Conservation (phyloP, 53 echinoderm and acorn worm genomes). For the Henricia sp. region DNA sequence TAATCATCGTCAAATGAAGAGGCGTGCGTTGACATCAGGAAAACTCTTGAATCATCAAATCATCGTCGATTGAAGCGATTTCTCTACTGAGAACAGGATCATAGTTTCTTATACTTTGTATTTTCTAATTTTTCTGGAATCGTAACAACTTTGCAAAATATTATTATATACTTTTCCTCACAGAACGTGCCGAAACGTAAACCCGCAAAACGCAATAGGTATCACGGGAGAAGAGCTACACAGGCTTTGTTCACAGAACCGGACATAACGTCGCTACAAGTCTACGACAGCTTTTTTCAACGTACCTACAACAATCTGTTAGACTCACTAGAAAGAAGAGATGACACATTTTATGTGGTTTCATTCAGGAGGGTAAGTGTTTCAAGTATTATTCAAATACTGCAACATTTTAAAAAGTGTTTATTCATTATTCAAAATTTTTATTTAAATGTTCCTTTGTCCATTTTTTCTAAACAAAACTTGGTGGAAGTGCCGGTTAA, state of each 20-base stretch:
- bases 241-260: slow-evolving; percentile 67
- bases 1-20: too few relatives aligned
- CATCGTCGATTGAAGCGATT: too few relatives aligned
- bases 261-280: slow-evolving; percentile 81
- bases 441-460: too few relatives aligned
- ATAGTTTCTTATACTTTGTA: too few relatives aligned
- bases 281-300: slow-evolving; percentile 92
- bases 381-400: not conserved
- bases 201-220: slow-evolving; percentile 3
- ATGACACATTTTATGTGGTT: slow-evolving; percentile 96
- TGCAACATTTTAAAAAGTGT: too few relatives aligned
- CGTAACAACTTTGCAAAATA: not conserved
- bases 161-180: not conserved
- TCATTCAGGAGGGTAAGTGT: slow-evolving; percentile 92
- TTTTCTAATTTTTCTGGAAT: too few relatives aligned
- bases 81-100: too few relatives aligned
- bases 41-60: too few relatives aligned
- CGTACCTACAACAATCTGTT: slow-evolving; percentile 78
- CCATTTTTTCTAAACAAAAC: too few relatives aligned
- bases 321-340: slow-evolving; percentile 83
- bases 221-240: slow-evolving; percentile 2
- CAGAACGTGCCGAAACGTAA: slow-evolving; percentile 53
- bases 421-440: too few relatives aligned
- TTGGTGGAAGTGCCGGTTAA: too few relatives aligned
- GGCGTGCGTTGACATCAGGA: too few relatives aligned